Conservation (phyloP, 2,888 invertebrate species). For the Xestia c-nigrum region DNA sequence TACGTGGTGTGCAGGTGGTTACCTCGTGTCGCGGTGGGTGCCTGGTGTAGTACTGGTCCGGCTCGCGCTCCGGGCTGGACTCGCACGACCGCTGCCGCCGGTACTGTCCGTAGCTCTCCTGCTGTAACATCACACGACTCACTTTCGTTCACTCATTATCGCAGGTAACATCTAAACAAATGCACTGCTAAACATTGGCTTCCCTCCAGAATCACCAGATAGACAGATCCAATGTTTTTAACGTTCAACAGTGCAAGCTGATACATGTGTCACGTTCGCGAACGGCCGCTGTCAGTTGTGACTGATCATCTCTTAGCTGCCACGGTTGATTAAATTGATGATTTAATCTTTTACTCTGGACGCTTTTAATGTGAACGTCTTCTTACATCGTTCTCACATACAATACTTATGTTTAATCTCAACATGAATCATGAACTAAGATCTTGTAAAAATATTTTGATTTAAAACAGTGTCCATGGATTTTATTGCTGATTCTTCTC, state of each 20-base stretch:
- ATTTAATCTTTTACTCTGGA: too few relatives aligned
- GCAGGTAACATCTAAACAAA: not conserved
- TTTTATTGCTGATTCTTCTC: too few relatives aligned
- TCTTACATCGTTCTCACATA: too few relatives aligned
- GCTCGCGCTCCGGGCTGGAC: constrained; percentile 84
- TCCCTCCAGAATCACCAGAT: not conserved
- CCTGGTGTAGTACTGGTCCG: constrained; percentile 65
- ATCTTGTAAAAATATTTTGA: too few relatives aligned
- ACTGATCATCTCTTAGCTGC: too few relatives aligned
- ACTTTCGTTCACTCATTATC: not conserved
- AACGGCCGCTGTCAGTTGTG: too few relatives aligned
- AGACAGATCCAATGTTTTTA: not conserved
- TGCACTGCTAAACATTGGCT: not conserved
- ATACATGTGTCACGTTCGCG: too few relatives aligned
- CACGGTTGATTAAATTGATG: too few relatives aligned
- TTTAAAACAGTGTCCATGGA: too few relatives aligned
- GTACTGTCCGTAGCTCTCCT: constrained; percentile 80
- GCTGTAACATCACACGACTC: constrained; percentile 60
- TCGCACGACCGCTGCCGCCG: constrained; percentile 82
- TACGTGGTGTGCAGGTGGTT: not conserved
- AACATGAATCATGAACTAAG: too few relatives aligned
- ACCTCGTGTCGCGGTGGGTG: constrained; percentile 43
- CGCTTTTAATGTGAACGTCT: too few relatives aligned
- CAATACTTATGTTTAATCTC: too few relatives aligned
- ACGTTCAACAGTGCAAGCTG: not conserved